phyloP scores from a whole-genome alignment of 2,888 invertebrate genomes.

The Drosophila hamatofila region DNA sequence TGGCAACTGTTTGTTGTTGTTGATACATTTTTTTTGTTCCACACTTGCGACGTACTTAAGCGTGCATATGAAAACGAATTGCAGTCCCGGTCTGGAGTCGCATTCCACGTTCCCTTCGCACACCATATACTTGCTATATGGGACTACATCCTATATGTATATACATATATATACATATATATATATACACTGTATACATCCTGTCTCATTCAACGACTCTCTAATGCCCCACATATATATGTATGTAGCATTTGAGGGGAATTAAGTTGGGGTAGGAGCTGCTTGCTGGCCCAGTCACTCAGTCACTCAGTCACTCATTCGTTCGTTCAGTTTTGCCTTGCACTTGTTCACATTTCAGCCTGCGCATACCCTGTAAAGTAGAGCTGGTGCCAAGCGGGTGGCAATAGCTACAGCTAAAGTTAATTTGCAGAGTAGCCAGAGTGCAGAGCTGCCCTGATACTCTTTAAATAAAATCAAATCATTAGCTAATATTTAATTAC shows the following conservation, averaged over 20 bases:
- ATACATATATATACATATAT: too few relatives aligned
- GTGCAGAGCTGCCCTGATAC: accelerated
- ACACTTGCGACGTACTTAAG: constrained; percentile 62
- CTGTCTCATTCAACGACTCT: constrained; percentile 41
- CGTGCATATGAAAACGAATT: constrained; percentile 66
- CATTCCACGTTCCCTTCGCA: constrained; percentile 7
- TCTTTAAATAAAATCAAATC: neutral
- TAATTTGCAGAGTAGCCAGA: neutral
- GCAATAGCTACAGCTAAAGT: too few relatives aligned
- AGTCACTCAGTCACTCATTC: constrained; percentile 45
- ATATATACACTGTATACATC: constrained; percentile 24
- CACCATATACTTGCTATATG: constrained; percentile 1
- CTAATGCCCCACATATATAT: constrained; percentile 49
- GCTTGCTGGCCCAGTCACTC: constrained; percentile 36
- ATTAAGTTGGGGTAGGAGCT: neutral
- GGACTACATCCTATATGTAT: constrained; percentile 20
- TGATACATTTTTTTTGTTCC: constrained; percentile 27
- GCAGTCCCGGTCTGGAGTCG: constrained; percentile 19
- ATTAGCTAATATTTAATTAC: neutral
- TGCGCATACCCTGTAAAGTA: constrained; percentile 15
- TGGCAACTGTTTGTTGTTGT: constrained; percentile 43
- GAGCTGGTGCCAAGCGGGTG: neutral
- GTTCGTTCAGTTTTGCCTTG: constrained; percentile 54
- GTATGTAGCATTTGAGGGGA: too few relatives aligned
- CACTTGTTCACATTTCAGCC: constrained; percentile 52